Evolutionary conservation across 2,797 vertebrate genomes (phyloP).

Genomic region (Mus minutoides): DNA sequence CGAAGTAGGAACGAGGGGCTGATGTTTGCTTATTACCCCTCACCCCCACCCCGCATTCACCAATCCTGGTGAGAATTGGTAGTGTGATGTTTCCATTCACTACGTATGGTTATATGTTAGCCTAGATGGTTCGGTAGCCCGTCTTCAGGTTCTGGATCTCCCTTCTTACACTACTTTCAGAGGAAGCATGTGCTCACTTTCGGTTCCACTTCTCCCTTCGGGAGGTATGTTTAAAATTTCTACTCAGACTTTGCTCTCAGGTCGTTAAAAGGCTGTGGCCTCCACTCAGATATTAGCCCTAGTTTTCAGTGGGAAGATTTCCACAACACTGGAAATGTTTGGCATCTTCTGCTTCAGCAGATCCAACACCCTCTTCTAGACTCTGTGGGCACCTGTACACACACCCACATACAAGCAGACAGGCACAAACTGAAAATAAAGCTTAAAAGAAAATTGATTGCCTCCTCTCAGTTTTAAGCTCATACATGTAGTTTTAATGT

Average conservation of each 20-base stretch:
- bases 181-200: not conserved
- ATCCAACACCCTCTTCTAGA: too few species aligned
- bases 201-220: not conserved
- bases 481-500: not conserved
- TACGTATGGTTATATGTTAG: constrained; percentile 1
- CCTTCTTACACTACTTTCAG: not conserved
- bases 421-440: not conserved
- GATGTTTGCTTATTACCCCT: not conserved
- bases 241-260: not conserved
- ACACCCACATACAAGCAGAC: not conserved
- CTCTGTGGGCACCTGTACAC: not conserved
- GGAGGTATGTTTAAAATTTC: not conserved
- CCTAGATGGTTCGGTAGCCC: not conserved
- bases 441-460: too few species aligned
- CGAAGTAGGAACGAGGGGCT: not conserved
- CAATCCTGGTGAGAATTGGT: not conserved
- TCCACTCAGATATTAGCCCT: not conserved
- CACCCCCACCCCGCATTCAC: not conserved
- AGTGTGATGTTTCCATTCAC: not conserved
- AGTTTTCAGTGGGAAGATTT: not conserved
- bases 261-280: not conserved
- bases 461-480: not conserved
- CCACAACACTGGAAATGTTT: not conserved
- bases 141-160: not conserved
- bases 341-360: not conserved